Evolutionary conservation across 2,888 invertebrate genomes (phyloP), one percentile per base, ranked within the genome.

Genomic region (Calliopum simillimum): DNA sequence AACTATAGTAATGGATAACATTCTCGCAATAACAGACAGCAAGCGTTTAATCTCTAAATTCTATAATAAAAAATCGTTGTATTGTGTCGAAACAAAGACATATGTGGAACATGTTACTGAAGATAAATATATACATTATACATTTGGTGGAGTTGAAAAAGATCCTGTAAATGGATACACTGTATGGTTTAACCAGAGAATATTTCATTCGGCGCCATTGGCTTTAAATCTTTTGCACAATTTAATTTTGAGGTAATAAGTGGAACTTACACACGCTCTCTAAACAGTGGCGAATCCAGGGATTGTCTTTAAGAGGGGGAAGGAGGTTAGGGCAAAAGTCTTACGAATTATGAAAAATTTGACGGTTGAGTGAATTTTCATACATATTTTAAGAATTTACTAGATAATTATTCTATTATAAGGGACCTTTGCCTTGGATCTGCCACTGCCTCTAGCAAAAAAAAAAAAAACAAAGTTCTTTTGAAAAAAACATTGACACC

Each of bases 181-280:
- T 11, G 76, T 71, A 0, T 83, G 78, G 71, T 76, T 80, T 13
- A 94, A 93, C 80, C 93, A 93, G 81, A 91, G 93, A 79, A 91
- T 93, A 0, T 92, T 89, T 79, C 83, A 82, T 73, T 73, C 81
- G 12, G 80, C 82, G 0, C 77, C 82, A 1, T 71, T 83, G 70
- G 72, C 77, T 14, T 70, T 82, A 3, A 81, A 82, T 73, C 68
- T 83, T 49, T 43, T 79, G 25, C 83, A 81, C 51, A 81, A 81
- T 47, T 56, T 79, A 91, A 93, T 84, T 21, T 55, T 79, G 1
- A 76, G 73, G 83, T 83, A 76, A 78, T 76, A n/a, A 33, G 2
- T 8, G 33, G 3, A 33, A 6, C 2, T 43, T 33, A n/a, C n/a
- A n/a, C n/a, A n/a, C n/a, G n/a, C n/a, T n/a, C n/a, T n/a, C n/a